Evolutionary conservation across 2,888 invertebrate species (phyloP).

Genomic region (Drosophila gaucha): DNA sequence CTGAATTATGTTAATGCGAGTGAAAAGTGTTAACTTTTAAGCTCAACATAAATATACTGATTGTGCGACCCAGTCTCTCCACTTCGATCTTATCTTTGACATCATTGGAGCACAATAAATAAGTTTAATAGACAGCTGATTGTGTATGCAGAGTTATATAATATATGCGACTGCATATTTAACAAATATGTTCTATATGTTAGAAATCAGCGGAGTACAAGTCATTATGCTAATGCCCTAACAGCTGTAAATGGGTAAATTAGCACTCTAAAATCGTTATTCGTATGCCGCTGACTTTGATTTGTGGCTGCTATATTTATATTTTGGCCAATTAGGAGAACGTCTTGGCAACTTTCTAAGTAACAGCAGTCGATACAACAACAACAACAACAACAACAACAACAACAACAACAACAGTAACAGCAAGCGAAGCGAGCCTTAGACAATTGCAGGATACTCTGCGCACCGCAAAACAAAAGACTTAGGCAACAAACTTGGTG

Average conservation of each 20-base stretch:
- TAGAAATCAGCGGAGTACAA: background rate
- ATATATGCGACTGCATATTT: background rate
- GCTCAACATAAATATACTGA: conserved; percentile 4
- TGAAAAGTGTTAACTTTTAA: background rate
- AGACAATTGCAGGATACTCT: conserved; percentile 40
- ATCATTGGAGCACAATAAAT: conserved; percentile 7
- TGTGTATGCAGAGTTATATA: conserved; percentile 14
- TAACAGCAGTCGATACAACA: background rate
- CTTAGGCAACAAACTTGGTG: conserved; percentile 52
- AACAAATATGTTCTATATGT: conserved; percentile 1
- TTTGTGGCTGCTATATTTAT: conserved; percentile 16
- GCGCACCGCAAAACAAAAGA: conserved; percentile 42
- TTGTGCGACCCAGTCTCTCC: background rate
- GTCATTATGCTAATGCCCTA: conserved; percentile 5
- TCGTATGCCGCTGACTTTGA: background rate
- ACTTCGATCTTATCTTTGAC: conserved; percentile 9
- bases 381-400: background rate
- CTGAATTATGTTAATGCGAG: conserved; percentile 11
- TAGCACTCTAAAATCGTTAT: background rate
- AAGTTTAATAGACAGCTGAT: conserved; percentile 5
- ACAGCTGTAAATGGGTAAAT: conserved; percentile 1
- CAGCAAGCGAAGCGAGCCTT: background rate
- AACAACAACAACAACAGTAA: background rate
- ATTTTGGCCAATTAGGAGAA: conserved; percentile 29
- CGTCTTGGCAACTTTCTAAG: conserved; percentile 29